Evolutionary conservation across 2,888 invertebrate species (phyloP), one percentile per base, ranked within the genome.

Genomic region (Pyrrhia umbra): DNA sequence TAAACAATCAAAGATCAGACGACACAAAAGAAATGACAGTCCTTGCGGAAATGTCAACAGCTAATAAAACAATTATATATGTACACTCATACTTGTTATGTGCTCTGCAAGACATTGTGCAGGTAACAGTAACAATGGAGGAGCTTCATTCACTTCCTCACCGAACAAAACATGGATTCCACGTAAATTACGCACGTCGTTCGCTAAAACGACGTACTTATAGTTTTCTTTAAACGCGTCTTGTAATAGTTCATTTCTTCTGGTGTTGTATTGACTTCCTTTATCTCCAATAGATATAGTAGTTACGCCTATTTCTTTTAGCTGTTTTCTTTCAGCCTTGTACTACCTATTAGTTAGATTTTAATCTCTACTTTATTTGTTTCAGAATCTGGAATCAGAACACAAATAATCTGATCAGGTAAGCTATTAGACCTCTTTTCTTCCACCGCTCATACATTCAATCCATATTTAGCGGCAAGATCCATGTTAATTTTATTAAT

Each of bases 331-430:
- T 43, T 13, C 3, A n/a, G 5, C 9, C 23, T n/a, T 42, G 0
- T 0, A 5, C 13, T 16, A 13, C 0, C 15, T 45, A 8, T 21
- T 23, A 27, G 4, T 8, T 46, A 1, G 8, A n/a, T 5, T 43
- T 13, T 39, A 39, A 39, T 0, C 49, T 1, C 6, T 23, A 16
- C 4, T 56, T 52, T 50, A 39, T 13, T 84, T 83, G 76, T 84
- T 84, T 56, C 84, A 85, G 84, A 72, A 79, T 77, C 77, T 73
- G 71, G 59, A 72, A 45, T 42, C 65, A 64, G 69, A 68, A 54
- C n/a, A 52, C 43, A 25, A 66, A 65, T 55, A 61, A 69, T 46
- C 52, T 52, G 66, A 75, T 71, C 76, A 82, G 83, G 84, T 84
- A 72, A 79, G 74, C 49, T 23, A 10, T n/a, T 8, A 52, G 2